phyloP scores from a whole-genome alignment of 2,797 vertebrate species.

The Cheirogaleus major region DNA sequence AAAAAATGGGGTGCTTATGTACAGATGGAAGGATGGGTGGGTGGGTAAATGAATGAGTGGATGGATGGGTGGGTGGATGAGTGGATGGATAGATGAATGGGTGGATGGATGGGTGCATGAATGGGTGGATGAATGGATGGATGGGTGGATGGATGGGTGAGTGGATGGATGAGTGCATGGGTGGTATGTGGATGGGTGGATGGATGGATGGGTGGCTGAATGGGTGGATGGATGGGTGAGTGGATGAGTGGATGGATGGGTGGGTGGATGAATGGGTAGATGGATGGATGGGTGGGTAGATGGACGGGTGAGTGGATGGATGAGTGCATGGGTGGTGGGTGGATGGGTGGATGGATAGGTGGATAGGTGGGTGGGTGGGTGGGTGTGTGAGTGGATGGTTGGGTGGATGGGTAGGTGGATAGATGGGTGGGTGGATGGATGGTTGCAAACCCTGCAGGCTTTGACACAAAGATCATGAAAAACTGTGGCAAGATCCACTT shows the following conservation, averaged over 20 bases:
- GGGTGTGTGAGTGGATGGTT: accelerated
- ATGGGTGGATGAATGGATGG: too few species aligned
- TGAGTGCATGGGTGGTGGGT: neutral
- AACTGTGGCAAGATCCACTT: slow-evolving; percentile 91
- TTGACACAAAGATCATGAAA: slow-evolving; percentile 95
- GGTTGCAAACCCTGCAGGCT: slow-evolving; percentile 84
- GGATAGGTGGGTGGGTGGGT: accelerated
- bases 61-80: neutral
- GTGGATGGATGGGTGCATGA: too few species aligned
- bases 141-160: neutral
- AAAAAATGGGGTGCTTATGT: neutral
- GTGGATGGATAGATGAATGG: too few species aligned
- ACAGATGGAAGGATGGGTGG: neutral
- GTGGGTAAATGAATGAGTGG: neutral
- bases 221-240: neutral
- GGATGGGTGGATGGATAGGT: neutral
- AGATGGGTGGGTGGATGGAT: neutral
- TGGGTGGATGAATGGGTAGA: neutral
- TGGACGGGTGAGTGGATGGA: neutral
- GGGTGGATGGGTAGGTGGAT: accelerated
- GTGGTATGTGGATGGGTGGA: too few species aligned
- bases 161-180: too few species aligned
- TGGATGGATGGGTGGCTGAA: accelerated
- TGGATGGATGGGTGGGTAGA: neutral
- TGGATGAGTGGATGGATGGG: neutral